Conservation (phyloP, 2,797 vertebrate species). For the Dallia pectoralis region DNA sequence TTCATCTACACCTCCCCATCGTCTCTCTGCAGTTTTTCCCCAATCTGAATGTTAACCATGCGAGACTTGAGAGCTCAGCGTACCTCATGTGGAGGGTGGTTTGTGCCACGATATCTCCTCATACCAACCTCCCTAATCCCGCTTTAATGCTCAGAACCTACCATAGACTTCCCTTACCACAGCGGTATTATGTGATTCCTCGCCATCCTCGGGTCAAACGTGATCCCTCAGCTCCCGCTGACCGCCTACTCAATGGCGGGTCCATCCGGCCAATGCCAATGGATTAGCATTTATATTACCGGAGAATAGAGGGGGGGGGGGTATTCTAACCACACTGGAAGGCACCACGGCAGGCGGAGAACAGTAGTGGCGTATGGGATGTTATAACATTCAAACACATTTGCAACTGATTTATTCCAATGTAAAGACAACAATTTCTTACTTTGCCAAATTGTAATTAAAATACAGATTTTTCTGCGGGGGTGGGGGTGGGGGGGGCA, state of each 20-base stretch:
- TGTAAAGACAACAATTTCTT: neutral
- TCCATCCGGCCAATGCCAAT: neutral
- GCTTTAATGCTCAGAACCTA: slow-evolving; percentile 51
- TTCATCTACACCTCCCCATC: slow-evolving; percentile 14
- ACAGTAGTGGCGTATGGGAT: neutral
- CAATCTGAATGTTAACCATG: slow-evolving; percentile 1
- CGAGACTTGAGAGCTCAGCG: slow-evolving; percentile 22
- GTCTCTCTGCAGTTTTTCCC: slow-evolving; percentile 3
- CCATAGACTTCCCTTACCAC: slow-evolving; percentile 26
- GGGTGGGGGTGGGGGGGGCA: too few species aligned
- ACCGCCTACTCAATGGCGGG: slow-evolving; percentile 12
- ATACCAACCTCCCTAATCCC: slow-evolving; percentile 52
- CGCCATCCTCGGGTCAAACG: slow-evolving; percentile 20
- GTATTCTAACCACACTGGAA: neutral
- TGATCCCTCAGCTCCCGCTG: slow-evolving; percentile 7
- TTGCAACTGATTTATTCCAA: neutral
- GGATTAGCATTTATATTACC: slow-evolving; percentile 2
- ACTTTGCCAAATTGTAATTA: neutral
- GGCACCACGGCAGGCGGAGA: neutral
- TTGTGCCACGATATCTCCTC: slow-evolving; percentile 52
- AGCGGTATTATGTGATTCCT: slow-evolving; percentile 46
- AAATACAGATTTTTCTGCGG: neutral
- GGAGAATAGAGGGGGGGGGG: neutral
- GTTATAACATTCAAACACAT: neutral
- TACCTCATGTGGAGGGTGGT: slow-evolving; percentile 25